Evolutionary conservation across 2,888 invertebrate species (phyloP).

Genomic region (Saturnia pavonia): DNA sequence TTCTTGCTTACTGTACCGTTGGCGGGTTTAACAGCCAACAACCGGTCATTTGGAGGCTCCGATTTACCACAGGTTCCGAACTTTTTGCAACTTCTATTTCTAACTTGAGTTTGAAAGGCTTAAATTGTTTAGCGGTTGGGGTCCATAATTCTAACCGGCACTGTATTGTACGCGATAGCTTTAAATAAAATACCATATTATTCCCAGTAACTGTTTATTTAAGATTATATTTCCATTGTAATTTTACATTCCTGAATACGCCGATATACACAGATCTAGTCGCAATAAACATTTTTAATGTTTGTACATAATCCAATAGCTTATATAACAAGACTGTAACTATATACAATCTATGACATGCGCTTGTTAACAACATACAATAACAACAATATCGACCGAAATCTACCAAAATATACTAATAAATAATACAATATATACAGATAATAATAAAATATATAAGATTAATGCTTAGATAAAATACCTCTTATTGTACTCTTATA

Average conservation of each 20-base stretch:
- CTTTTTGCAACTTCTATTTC: no score
- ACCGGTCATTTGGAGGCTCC: no score
- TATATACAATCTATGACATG: constrained; percentile 74
- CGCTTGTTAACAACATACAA: constrained; percentile 63
- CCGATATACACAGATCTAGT: constrained; percentile 60
- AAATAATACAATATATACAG: constrained; percentile 73
- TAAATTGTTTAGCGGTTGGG: no score
- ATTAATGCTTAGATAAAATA: constrained; percentile 48
- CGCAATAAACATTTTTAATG: constrained; percentile 21
- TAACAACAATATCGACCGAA: constrained; percentile 48
- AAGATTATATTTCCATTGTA: constrained; percentile 17
- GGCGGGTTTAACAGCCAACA: no score
- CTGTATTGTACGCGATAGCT: not conserved
- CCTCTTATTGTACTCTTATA: no score
- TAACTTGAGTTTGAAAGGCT: no score
- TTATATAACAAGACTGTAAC: constrained; percentile 24
- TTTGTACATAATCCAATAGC: not conserved
- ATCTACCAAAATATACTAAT: constrained; percentile 47
- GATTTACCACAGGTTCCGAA: no score
- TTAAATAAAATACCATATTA: constrained; percentile 18
- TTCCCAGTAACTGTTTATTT: constrained; percentile 17
- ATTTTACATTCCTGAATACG: constrained; percentile 58
- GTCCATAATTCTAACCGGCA: no score
- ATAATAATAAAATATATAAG: constrained; percentile 56
- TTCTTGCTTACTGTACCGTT: no score